Conservation (phyloP, 2,888 invertebrate genomes). For the Spialia ferax region DNA sequence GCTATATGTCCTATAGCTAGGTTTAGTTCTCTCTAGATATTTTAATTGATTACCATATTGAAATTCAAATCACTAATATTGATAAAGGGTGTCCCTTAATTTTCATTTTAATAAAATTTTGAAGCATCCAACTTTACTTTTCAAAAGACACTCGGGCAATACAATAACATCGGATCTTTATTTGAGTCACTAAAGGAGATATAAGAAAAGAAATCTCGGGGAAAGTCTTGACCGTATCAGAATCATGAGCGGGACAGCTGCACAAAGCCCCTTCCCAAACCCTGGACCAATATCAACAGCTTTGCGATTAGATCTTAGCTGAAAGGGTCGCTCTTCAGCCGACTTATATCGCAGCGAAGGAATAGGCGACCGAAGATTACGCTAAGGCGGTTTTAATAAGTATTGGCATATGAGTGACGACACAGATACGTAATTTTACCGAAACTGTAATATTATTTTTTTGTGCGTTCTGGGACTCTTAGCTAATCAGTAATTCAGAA, state of each 20-base stretch:
- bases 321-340: slow-evolving; percentile 10
- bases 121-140: background rate
- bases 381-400: background rate
- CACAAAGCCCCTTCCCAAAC: slow-evolving; percentile 1
- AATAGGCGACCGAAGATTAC: background rate
- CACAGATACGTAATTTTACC: background rate
- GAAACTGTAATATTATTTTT: too few species aligned
- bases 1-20: too few species aligned
- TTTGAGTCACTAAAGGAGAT: background rate
- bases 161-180: background rate
- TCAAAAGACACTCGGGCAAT: background rate
- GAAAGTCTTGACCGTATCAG: slow-evolving; percentile 7
- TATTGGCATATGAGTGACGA: background rate
- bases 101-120: background rate
- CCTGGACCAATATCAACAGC: slow-evolving; percentile 13
- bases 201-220: background rate
- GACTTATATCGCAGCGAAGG: background rate
- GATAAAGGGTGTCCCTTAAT: background rate
- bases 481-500: too few species aligned
- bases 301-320: slow-evolving; percentile 16
- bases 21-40: too few species aligned
- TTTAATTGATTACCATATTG: too few species aligned
- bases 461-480: too few species aligned
- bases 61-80: background rate
- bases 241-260: background rate